Percentiles rank a stretch among this genome's conserved stretches.
phyloP scores from a whole-genome alignment of 2,888 invertebrate species.

The Monoplex corrugatus region DNA sequence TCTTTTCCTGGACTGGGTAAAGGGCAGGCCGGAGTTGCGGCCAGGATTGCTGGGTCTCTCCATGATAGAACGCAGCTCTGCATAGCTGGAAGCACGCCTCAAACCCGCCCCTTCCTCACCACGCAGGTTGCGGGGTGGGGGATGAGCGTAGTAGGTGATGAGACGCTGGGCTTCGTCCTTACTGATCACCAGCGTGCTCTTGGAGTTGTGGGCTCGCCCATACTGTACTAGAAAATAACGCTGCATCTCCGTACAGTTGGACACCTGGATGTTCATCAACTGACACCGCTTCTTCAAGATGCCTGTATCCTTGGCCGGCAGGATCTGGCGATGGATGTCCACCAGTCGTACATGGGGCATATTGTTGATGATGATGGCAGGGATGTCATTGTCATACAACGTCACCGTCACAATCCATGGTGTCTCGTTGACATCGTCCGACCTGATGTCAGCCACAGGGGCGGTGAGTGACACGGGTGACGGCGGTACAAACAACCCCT shows the following conservation, averaged over 20 bases:
- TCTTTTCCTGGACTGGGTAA: constrained; percentile 40
- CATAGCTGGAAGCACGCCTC: constrained; percentile 36
- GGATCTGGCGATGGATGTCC: constrained; percentile 81
- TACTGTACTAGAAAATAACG: constrained; percentile 81
- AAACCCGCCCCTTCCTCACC: constrained; percentile 43
- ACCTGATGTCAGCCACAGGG: constrained; percentile 16
- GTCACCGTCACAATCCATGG: constrained; percentile 79
- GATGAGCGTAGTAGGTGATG: constrained; percentile 80
- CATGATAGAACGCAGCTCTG: constrained; percentile 43
- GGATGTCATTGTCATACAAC: constrained; percentile 81
- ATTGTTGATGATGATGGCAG: constrained; percentile 79
- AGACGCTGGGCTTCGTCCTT: constrained; percentile 77
- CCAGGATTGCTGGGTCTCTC: not conserved
- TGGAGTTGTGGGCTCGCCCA: constrained; percentile 80
- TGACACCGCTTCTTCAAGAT: constrained; percentile 81
- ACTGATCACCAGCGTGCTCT: constrained; percentile 78
- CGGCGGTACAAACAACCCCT: not conserved
- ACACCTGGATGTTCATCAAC: constrained; percentile 77
- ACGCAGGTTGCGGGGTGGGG: constrained; percentile 67
- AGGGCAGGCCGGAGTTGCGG: constrained; percentile 3
- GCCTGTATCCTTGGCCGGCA: constrained; percentile 81
- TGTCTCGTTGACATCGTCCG: constrained; percentile 64
- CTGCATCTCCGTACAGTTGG: constrained; percentile 81
- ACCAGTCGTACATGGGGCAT: constrained; percentile 79
- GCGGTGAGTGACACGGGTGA: not conserved